phyloP scores from a whole-genome alignment of 1,140 invertebrate genomes.

The Cheumatopsyche charites region DNA sequence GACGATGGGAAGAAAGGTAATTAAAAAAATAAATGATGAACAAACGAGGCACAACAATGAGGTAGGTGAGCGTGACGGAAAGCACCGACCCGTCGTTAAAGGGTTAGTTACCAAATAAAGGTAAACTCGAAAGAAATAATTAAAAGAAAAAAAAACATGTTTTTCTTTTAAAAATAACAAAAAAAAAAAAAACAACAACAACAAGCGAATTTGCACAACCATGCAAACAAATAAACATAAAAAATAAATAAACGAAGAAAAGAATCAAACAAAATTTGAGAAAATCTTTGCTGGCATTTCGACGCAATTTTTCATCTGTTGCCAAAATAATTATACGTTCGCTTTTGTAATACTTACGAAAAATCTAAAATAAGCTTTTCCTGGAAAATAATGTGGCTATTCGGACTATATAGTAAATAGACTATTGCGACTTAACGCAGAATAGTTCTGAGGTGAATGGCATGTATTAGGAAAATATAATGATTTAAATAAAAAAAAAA shows the following conservation, averaged over 20 bases:
- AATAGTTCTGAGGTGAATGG: too few relatives aligned
- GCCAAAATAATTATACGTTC: conserved; percentile 2
- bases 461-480: too few relatives aligned
- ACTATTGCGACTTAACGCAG: too few relatives aligned
- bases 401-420: too few relatives aligned
- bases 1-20: conserved; percentile 4
- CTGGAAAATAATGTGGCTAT: too few relatives aligned
- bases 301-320: neutral
- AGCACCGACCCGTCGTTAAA: conserved; percentile 47
- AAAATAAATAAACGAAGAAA: conserved; percentile 27
- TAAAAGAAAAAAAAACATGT: conserved; percentile 38
- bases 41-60: conserved; percentile 37
- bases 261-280: neutral
- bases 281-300: conserved; percentile 47
- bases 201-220: conserved; percentile 46
- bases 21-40: conserved; percentile 28
- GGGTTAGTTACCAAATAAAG: conserved; percentile 48
- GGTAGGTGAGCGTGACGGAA: conserved; percentile 37
- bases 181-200: conserved; percentile 37
- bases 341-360: conserved; percentile 19
- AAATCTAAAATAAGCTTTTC: conserved; percentile 14
- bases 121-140: conserved; percentile 44
- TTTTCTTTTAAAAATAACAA: too few relatives aligned
- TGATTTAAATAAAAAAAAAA: conserved; percentile 1
- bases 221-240: conserved; percentile 38